Base-by-base conservation (phyloP, 2,797 vertebrate species). In the Ctenopoma kingsleyae region DNA sequence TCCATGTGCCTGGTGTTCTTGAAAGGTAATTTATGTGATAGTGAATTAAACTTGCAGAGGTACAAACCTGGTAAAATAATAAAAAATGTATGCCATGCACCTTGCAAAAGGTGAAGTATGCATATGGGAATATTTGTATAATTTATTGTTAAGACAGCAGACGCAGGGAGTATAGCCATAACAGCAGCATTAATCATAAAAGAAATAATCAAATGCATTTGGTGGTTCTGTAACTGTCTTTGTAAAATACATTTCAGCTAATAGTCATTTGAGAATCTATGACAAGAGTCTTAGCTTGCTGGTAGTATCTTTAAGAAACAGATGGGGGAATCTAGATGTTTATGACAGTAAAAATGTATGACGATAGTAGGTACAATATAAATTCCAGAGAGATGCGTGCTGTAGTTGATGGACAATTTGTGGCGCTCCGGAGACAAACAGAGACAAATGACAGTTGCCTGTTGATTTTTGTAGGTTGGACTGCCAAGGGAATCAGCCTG, bases 391-490 rank as follows among this genome's bases (percentile, higher is more conserved):
- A 70, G 75, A 84, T 76, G 53, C 64, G 62, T 27, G 70, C 41
- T 58, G 64, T 53, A 54, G 67, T 77, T 88, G 82, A 87, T 72
- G 55, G 74, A 87, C 83, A 88, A 82, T 88, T 84, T 89, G 73
- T 75, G 71, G 63, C 38, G 68, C 68, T 71, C 57, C 48, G 8
- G 69, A 78, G 78, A 85, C 81, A 84, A 89, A 82, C 74, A 7
- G 78, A 77, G 75, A 85, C 80, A 87, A 88, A 90, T 89, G 80
- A 77, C 7, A 5, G 66, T 38, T 50, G 64, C 85, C 81, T 84
- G 84, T 89, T 89, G 78, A 87, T 83, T 90, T 76, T 61, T 61
- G 71, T 58, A 20, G 71, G 66, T 53, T 82, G 56, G 62, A 64
- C 70, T 65, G 72, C 65, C 10, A 22, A 32, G 35, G 69, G 82